A percentile compares a stretch with the other conserved stretches of the same genome.
phyloP scores from a whole-genome alignment of 2,888 invertebrate genomes.

The Ophion ellenae region DNA sequence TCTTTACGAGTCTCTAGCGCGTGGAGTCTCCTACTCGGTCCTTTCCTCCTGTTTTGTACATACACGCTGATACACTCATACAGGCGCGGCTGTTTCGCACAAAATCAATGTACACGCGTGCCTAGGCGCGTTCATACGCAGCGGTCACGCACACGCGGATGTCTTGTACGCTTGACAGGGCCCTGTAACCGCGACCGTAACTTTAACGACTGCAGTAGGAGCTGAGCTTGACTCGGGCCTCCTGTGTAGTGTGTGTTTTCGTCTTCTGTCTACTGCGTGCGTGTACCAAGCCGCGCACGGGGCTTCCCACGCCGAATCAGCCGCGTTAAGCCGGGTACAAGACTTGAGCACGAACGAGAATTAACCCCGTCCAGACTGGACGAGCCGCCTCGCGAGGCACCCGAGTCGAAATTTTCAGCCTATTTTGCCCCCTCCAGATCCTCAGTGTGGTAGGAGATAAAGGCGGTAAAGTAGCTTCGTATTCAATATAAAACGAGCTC shows the following conservation, averaged over 20 bases:
- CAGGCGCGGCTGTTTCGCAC: not conserved
- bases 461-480: no score
- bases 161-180: slow-evolving; percentile 62
- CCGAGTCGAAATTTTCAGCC: no score
- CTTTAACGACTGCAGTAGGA: slow-evolving; percentile 62
- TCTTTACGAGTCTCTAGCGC: slow-evolving; percentile 49
- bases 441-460: no score
- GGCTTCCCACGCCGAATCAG: not conserved
- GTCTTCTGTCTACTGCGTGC: not conserved
- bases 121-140: slow-evolving; percentile 14
- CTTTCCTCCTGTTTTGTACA: slow-evolving; percentile 15
- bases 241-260: not conserved
- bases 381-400: no score
- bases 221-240: slow-evolving; percentile 21
- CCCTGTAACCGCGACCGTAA: slow-evolving; percentile 68
- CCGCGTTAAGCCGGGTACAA: not conserved
- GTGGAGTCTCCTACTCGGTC: slow-evolving; percentile 39
- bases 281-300: not conserved
- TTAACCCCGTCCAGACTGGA: no score
- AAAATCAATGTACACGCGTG: slow-evolving; percentile 2
- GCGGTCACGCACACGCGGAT: slow-evolving; percentile 18
- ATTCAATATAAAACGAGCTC: no score
- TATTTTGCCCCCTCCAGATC: no score
- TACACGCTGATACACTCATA: slow-evolving; percentile 1
- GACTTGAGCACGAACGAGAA: no score